Base-by-base conservation (phyloP, 2,797 vertebrate genomes). In the Anas capensis region DNA sequence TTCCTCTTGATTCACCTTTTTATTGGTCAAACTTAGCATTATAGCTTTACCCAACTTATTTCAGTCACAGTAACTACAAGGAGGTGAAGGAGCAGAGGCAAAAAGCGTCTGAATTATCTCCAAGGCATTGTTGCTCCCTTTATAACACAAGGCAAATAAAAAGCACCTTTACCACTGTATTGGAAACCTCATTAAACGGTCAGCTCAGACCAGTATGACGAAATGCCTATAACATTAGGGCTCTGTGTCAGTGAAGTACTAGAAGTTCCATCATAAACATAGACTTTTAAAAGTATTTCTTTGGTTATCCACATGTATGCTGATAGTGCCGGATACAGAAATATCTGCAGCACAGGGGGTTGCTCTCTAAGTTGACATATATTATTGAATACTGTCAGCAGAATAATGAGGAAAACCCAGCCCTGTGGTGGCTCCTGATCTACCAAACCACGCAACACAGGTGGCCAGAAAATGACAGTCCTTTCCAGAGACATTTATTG, bases 401-500 rank as follows among this genome's bases (percentile, higher is more conserved):
- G 65, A 78, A 69, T 31, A 10, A 31, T 1, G 11, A 84, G 26
- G 69, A 76, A 76, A 72, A 57, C 27, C 20, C 44, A 89, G n/a
- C n/a, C 11, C 44, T 53, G n/a, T 10, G 14, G 17, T 58, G 3
- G 2, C 20, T 89, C 42, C 66, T 62, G 62, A 58, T 40, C 75
- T 56, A 6, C 40, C n/a, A 26, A 72, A 33, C 8, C 7, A 42
- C 8, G 42, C 40, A 77, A 86, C 10, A 61, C 31, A 4, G 11
- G 53, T 78, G 48, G 53, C 26, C 36, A 44, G 31, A 6, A 15
- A 56, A 29, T 0, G 1, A 15, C 5, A 0, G 0, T 2, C 2
- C 14, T 14, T 73, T 29, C 27, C 31, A 49, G 40, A 5, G 21
- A 61, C 80, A 31, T 57, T 53, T 5, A 66, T 5, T 21, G 42